Conservation (phyloP, 2,797 vertebrate genomes). For the Anniella stebbinsi region DNA sequence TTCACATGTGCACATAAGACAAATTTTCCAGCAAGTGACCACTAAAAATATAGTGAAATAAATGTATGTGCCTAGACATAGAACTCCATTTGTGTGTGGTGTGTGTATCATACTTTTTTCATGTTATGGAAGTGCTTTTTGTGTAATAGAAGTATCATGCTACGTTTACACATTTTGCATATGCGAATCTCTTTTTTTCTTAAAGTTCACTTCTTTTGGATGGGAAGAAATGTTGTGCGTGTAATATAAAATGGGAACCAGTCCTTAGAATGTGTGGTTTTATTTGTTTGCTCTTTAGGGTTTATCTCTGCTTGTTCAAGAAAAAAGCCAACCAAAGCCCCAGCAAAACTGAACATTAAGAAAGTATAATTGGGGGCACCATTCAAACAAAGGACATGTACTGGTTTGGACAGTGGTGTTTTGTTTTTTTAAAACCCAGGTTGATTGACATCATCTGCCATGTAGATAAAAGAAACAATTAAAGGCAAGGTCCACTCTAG, state of each 20-base stretch:
- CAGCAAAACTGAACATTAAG: slow-evolving; percentile 54
- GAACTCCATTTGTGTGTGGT: neutral
- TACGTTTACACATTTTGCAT: neutral
- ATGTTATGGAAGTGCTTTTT: neutral
- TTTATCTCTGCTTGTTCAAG: slow-evolving; percentile 26
- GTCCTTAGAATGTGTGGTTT: slow-evolving; percentile 58
- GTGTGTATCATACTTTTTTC: neutral
- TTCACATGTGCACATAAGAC: neutral
- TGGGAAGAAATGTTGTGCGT: neutral
- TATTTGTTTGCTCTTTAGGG: slow-evolving; percentile 36
- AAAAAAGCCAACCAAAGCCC: slow-evolving; percentile 52
- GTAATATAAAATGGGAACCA: neutral
- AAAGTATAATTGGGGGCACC: slow-evolving; percentile 53
- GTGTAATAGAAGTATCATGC: neutral
- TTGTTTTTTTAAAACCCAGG: neutral
- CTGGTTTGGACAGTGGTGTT: neutral
- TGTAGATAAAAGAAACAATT: slow-evolving; percentile 55
- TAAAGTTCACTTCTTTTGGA: neutral
- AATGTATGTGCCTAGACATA: neutral
- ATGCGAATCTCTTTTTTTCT: neutral
- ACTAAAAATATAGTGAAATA: neutral
- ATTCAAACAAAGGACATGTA: slow-evolving; percentile 25
- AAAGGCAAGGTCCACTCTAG: slow-evolving; percentile 41
- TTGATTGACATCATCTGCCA: neutral
- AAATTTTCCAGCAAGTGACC: neutral